Percentiles rank a stretch among this genome's conserved stretches.
Conservation (phyloP, 2,113 vertebrate species). For the Aleadryas rufinucha region DNA sequence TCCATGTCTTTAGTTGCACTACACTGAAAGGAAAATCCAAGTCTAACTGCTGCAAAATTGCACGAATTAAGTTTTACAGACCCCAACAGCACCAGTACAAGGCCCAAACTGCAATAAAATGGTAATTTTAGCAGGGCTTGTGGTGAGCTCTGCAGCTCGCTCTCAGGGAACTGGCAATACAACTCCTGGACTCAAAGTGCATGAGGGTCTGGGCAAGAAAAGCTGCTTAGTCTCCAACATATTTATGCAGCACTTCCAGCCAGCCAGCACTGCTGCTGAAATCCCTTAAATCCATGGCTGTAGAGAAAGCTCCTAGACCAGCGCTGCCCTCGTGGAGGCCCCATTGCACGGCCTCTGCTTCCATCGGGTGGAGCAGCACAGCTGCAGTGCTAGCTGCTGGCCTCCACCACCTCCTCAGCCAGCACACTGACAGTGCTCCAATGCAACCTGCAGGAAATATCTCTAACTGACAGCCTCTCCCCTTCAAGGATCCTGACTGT, state of each 20-base stretch:
- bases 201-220: background rate
- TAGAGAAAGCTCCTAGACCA: background rate
- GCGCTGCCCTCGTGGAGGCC: too few relatives aligned
- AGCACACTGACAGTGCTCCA: background rate
- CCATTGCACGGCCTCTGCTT: background rate
- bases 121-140: background rate
- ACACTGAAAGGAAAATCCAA: background rate
- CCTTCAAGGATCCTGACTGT: background rate
- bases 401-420: too few relatives aligned
- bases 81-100: background rate
- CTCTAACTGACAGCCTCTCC: background rate
- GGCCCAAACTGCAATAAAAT: background rate
- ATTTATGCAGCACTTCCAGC: background rate
- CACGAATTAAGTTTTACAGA: background rate
- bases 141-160: background rate
- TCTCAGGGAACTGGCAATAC: background rate
- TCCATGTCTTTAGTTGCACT: background rate
- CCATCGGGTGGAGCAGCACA: background rate
- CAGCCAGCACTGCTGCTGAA: background rate
- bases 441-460: background rate
- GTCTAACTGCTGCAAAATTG: background rate
- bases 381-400: background rate
- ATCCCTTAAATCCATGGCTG: accelerated
- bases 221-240: background rate
- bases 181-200: background rate